Evolutionary conservation across 2,113 vertebrate genomes (phyloP).

Genomic region (Oreamnos americanus): DNA sequence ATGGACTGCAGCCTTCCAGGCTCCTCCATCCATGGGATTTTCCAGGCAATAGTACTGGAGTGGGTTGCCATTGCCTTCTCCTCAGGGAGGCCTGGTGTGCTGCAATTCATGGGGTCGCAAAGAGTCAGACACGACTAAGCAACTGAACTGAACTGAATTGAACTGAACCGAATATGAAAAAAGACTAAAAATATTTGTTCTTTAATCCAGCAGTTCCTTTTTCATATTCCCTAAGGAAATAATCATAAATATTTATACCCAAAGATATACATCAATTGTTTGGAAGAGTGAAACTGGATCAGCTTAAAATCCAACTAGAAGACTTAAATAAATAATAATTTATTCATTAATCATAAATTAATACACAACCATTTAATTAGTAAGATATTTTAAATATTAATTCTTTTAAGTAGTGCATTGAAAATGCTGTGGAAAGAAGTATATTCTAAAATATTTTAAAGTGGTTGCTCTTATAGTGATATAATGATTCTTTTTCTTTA

Average conservation of each 20-base stretch:
- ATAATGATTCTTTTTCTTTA: not conserved
- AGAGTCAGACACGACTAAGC: too few relatives aligned
- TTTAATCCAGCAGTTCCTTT: not conserved
- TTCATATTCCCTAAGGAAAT: not conserved
- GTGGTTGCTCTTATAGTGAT: not conserved
- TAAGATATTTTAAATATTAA: not conserved
- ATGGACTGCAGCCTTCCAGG: too few relatives aligned
- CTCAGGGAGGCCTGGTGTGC: too few relatives aligned
- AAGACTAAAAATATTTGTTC: not conserved
- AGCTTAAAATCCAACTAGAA: not conserved
- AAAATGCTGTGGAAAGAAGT: not conserved
- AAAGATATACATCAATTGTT: not conserved
- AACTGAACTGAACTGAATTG: not conserved
- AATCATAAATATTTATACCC: not conserved
- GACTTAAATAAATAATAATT: not conserved
- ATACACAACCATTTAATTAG: not conserved
- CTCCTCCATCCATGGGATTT: too few relatives aligned
- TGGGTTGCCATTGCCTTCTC: too few relatives aligned
- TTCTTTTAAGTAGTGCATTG: not conserved
- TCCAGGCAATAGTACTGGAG: too few relatives aligned
- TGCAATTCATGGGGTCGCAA: too few relatives aligned
- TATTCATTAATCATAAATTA: not conserved
- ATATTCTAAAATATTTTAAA: slow-evolving; percentile 23
- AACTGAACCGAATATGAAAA: not conserved
- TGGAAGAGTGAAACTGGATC: not conserved